Percentiles rank a stretch among this genome's conserved stretches.
These are phyloP conservation scores for Tryphoninae sp. DNA, from an alignment of 2,888 invertebrate species.

Conservation along the genomic window DNA sequence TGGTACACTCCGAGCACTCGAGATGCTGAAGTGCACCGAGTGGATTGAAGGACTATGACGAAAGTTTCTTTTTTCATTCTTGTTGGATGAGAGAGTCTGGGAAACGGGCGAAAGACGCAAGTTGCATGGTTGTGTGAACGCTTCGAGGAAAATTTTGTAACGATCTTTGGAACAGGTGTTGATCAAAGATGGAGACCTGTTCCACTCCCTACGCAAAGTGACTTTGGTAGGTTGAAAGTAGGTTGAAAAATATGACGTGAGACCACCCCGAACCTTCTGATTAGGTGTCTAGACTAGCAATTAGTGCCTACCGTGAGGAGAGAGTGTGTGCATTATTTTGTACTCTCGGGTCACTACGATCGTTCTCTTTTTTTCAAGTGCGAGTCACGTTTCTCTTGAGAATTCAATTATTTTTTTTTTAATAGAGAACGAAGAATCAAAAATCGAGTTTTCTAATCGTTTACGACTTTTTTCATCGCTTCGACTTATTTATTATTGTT, in stretches of 20 bases:
- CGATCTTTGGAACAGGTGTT: conserved; percentile 47
- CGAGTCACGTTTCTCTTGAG: too few relatives aligned
- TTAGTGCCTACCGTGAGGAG: conserved; percentile 28
- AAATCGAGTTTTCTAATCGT: too few relatives aligned
- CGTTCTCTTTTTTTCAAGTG: too few relatives aligned
- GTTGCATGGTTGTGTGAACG: conserved; percentile 18
- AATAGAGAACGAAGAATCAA: too few relatives aligned
- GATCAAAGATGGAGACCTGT: conserved; percentile 1
- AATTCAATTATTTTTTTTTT: too few relatives aligned
- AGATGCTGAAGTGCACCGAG: conserved; percentile 29
- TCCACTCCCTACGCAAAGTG: background rate
- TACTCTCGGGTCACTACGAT: conserved; percentile 15
- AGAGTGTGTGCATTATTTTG: background rate
- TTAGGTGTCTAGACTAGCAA: conserved; percentile 55
- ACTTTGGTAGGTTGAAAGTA: background rate
- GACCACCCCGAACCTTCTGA: conserved; percentile 47
- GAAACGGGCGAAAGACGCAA: conserved; percentile 40
- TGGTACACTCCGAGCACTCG: conserved; percentile 24
- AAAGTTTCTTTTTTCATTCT: background rate
- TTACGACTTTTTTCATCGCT: too few relatives aligned
- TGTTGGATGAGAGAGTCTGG: background rate
- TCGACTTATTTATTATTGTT: too few relatives aligned
- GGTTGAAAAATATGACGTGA: conserved; percentile 28
- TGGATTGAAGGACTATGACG: background rate
- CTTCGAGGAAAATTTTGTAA: conserved; percentile 15